These are phyloP conservation scores for Hyperoplus immaculatus DNA, from an alignment of 2,797 vertebrate genomes.

Conservation along the genomic window DNA sequence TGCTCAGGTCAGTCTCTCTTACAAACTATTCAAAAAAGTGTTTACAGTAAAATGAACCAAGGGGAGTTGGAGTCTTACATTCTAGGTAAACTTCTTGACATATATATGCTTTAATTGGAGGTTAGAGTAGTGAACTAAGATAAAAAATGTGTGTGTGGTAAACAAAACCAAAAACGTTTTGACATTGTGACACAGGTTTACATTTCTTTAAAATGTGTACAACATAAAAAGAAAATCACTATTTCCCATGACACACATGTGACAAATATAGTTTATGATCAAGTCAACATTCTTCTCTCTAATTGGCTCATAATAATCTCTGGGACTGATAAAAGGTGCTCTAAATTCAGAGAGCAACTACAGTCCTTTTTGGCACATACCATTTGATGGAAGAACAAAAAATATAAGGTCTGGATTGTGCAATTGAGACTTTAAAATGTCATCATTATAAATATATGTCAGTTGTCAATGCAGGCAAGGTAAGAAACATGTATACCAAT, in stretches of 20 bases:
- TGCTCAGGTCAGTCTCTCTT: conserved; percentile 68
- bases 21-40: too few species aligned
- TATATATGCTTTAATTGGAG: background rate
- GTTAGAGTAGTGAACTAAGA: background rate
- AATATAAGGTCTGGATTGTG: conserved; percentile 35
- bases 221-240: conserved; percentile 42
- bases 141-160: background rate
- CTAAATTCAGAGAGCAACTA: conserved; percentile 33
- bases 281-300: conserved; percentile 55
- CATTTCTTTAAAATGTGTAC: conserved; percentile 38
- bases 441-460: background rate
- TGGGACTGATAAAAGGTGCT: conserved; percentile 73
- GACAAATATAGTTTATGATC: conserved; percentile 63
- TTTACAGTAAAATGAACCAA: too few species aligned
- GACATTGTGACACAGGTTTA: background rate
- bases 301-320: conserved; percentile 75
- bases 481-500: conserved; percentile 44
- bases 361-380: conserved; percentile 36
- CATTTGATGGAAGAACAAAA: conserved; percentile 21
- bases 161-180: background rate
- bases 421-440: background rate
- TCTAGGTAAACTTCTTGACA: background rate
- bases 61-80: background rate
- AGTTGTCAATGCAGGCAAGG: conserved; percentile 72
- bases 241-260: conserved; percentile 54